Base-by-base conservation (phyloP, 2,797 vertebrate species). In the Leptatherina wallacei region DNA sequence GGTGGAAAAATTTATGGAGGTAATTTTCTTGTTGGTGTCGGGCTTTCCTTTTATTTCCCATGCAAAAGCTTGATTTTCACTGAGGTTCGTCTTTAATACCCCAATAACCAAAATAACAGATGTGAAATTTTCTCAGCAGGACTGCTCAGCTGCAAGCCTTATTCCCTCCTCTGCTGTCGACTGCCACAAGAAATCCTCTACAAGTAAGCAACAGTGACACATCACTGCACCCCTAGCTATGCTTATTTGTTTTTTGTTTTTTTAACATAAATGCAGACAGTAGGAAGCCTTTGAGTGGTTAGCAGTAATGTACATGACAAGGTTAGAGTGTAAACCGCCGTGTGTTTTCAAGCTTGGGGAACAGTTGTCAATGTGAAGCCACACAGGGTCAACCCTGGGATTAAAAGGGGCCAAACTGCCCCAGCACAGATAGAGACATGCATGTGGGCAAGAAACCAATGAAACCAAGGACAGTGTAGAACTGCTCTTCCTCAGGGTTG, bases 401-500 rank as follows among this genome's bases (percentile, higher is more conserved):
- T 89, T 83, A 89, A 85, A 61, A 32, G 59, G 61, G 85, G 88
- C 83, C 82, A 88, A 85, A 81, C 71, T 47, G 64, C 65, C 66
- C 79, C 59, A 38, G 40, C 58, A 24, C 61, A 63, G 32, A 81
- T 64, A 75, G 61, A 61, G 32, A 75, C 66, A 69, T 14, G 4
- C 51, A 75, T 55, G 78, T 49, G n/a, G 27, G 52, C 13, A 30
- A 14, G 11, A 55, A 16, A 55, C 27, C 13, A 55, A 30, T 30
- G 13, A 30, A 16, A 30, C 65, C 22, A n/a, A 18, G 16, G 42
- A 6, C 42, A 65, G 47, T 29, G 58, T 77, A 58, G 47, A 69
- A 69, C 8, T 44, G 44, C 29, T 57, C 20, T 30, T 65, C 79
- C 56, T 40, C 18, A 20, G 73, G 85, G 66, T 22, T 44, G 10